These are phyloP conservation scores for Psilanteris sp. DNA, from an alignment of 1,140 invertebrate genomes.

Conservation along the genomic window DNA sequence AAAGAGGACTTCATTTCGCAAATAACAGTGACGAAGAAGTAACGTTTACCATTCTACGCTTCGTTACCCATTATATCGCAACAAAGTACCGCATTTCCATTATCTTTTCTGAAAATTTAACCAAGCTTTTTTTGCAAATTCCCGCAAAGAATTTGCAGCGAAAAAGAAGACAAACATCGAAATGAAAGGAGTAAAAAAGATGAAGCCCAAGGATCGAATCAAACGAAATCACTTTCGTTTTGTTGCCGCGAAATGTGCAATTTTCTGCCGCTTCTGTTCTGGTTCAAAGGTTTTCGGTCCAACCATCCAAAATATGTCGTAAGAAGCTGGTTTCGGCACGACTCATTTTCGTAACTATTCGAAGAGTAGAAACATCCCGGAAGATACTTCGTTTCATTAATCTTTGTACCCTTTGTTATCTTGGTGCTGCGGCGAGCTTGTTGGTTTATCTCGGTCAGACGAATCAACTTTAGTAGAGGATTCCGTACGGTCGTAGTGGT, in stretches of 20 bases:
- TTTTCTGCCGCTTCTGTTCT: too few relatives aligned
- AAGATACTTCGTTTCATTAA: slow-evolving; percentile 54
- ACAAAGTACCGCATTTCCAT: slow-evolving; percentile 1
- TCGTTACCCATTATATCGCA: slow-evolving; percentile 16
- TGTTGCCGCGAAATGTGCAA: too few relatives aligned
- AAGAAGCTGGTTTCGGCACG: neutral
- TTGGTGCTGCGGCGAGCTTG: slow-evolving; percentile 69
- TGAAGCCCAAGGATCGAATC: too few relatives aligned
- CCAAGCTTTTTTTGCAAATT: too few relatives aligned
- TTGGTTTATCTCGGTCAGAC: slow-evolving; percentile 71
- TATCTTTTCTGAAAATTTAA: too few relatives aligned
- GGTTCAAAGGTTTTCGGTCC: too few relatives aligned
- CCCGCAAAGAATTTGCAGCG: too few relatives aligned
- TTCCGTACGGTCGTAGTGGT: slow-evolving; percentile 76
- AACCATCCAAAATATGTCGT: slow-evolving; percentile 13
- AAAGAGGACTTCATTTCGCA: slow-evolving; percentile 5
- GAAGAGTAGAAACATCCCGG: slow-evolving; percentile 10
- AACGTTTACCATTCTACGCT: slow-evolving; percentile 9
- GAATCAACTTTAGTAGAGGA: slow-evolving; percentile 74
- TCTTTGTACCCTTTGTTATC: slow-evolving; percentile 75
- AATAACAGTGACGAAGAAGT: slow-evolving; percentile 16
- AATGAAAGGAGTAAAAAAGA: too few relatives aligned
- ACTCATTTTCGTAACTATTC: slow-evolving; percentile 26
- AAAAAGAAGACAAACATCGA: too few relatives aligned
- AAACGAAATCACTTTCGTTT: slow-evolving; percentile 2